A percentile compares a stretch with the other conserved stretches of the same genome.
Evolutionary conservation across 1,140 invertebrate genomes (phyloP).

Genomic region (Camponotus floridanus): DNA sequence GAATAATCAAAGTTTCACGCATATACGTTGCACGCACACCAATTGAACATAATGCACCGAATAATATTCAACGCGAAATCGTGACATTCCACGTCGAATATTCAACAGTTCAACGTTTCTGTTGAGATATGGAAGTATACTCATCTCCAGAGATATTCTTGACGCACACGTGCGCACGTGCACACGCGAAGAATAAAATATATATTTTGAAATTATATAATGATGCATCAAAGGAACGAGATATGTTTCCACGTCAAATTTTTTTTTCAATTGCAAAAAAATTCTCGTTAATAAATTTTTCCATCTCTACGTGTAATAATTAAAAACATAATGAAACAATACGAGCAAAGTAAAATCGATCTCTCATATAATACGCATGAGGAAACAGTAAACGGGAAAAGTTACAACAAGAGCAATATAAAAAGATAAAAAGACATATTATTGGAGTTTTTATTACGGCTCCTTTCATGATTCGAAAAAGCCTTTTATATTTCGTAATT

Average conservation of each 20-base stretch:
- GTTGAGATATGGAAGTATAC: slow-evolving; percentile 18
- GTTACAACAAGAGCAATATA: not conserved
- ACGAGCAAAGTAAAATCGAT: slow-evolving; percentile 2
- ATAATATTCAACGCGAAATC: slow-evolving; percentile 59
- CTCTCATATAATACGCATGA: not conserved
- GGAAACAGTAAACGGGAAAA: slow-evolving; percentile 23
- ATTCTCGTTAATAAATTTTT: slow-evolving; percentile 37
- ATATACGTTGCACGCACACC: slow-evolving; percentile 15
- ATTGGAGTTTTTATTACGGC: slow-evolving; percentile 1
- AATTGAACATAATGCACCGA: slow-evolving; percentile 31
- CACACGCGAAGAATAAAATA: not conserved
- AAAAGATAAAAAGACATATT: slow-evolving; percentile 20
- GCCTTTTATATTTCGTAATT: slow-evolving; percentile 34
- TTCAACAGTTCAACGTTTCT: slow-evolving; percentile 55
- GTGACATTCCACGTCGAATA: slow-evolving; percentile 54
- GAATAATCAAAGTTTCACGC: slow-evolving; percentile 63
- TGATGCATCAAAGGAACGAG: not conserved
- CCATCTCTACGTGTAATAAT: slow-evolving; percentile 10
- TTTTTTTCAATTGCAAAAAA: not conserved
- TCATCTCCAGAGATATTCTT: slow-evolving; percentile 7
- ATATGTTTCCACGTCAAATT: slow-evolving; percentile 1
- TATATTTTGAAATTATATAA: slow-evolving; percentile 20
- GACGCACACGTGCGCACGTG: no score
- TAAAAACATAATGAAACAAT: slow-evolving; percentile 19
- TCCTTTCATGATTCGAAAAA: not conserved